Base-by-base conservation (phyloP, 2,797 vertebrate species). In the Catamblyrhynchus diadema region DNA sequence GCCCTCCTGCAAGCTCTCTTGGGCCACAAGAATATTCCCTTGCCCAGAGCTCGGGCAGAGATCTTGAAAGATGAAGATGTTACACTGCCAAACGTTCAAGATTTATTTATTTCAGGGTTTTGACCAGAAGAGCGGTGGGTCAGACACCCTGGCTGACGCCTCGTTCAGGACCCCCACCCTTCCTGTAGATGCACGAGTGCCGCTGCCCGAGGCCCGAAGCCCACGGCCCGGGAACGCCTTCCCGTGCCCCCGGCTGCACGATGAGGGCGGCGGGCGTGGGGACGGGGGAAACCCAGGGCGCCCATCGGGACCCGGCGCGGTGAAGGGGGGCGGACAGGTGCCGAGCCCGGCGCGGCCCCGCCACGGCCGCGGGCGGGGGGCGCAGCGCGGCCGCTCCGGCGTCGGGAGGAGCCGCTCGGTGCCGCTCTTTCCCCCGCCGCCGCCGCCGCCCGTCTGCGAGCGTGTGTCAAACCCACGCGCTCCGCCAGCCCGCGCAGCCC, bases 391-490 rank as follows among this genome's bases (percentile, higher is more conserved):
- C 42, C 74, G 72, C 69, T 73, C 62, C 5, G 65, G 37, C 60
- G 41, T n/a, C 39, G 35, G 87, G 48, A 73, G 86, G 92, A 78
- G 91, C 91, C 78, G 44, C 66, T 81, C 86, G 67, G 72, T 47
- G 80, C 95, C 91, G 88, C 95, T 93, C 92, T 85, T n/a, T 42
- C 67, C 54, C 56, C 81, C 48, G 47, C 65, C 35, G 50, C 47
- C 45, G 35, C 51, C 47, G 21, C 56, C 41, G 60, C 35, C 70
- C 39, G 61, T 3, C 35, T 18, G 65, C 87, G 64, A 59, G 47
- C 67, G 39, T 61, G 86, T 71, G 92, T 88, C 90, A 88, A 92
- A 71, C 73, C 92, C 94, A 95, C 92, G 92, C 94, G 94, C 62
- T 75, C 39, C 21, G 45, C 17, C 80, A 24, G 85, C 81, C 69